Conservation (phyloP, 2,888 invertebrate genomes). For the Hemaris fuciformis region DNA sequence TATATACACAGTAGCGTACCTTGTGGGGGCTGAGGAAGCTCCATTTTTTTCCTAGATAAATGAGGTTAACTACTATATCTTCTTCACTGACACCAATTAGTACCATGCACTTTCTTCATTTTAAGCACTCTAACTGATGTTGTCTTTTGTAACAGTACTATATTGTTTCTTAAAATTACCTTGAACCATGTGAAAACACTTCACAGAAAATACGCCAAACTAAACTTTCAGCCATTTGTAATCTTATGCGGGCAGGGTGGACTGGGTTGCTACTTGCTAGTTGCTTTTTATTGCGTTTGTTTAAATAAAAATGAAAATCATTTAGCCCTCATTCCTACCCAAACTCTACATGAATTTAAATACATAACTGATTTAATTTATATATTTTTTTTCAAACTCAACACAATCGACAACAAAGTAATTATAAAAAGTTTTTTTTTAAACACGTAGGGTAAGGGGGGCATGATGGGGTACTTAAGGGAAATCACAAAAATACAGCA, state of each 20-base stretch:
- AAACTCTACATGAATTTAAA: background rate
- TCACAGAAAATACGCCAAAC: constrained; percentile 15
- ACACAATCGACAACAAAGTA: too few relatives aligned
- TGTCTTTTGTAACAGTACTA: background rate
- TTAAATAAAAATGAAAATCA: too few relatives aligned
- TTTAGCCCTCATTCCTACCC: too few relatives aligned
- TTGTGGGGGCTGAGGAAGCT: constrained; percentile 83
- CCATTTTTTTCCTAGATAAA: constrained; percentile 60
- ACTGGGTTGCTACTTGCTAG: background rate
- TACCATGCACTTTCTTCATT: constrained; percentile 1
- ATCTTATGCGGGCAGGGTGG: constrained; percentile 14
- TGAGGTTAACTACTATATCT: constrained; percentile 54
- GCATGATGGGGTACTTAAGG: too few relatives aligned
- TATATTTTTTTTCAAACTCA: too few relatives aligned
- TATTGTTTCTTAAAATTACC: background rate
- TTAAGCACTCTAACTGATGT: background rate
- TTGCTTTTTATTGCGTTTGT: too few relatives aligned
- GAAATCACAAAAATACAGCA: too few relatives aligned
- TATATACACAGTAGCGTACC: constrained; percentile 58
- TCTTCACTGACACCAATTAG: constrained; percentile 7
- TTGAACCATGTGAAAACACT: constrained; percentile 16
- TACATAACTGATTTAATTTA: too few relatives aligned
- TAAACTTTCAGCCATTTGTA: constrained; percentile 47
- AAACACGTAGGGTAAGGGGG: too few relatives aligned
- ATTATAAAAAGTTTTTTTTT: too few relatives aligned